Evolutionary conservation across 2,113 vertebrate species (phyloP).

Genomic region (Monopterus albus): DNA sequence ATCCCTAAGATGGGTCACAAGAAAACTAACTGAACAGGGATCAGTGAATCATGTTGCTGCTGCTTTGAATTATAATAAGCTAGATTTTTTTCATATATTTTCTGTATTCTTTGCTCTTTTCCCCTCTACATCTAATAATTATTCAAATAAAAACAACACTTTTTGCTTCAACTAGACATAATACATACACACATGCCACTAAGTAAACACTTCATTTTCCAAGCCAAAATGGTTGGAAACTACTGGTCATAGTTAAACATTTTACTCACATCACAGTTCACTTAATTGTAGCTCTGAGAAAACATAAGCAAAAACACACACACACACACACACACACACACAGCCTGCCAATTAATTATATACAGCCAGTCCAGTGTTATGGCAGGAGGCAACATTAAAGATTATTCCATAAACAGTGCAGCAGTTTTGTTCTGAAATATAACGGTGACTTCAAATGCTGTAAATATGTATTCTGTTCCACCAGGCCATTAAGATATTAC

Average conservation of each 20-base stretch:
- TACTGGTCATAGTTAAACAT: background rate
- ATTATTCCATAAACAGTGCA: conserved; percentile 42
- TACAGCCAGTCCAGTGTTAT: conserved; percentile 7
- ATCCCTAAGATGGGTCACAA: no score
- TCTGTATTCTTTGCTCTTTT: no score
- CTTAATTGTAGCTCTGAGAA: background rate
- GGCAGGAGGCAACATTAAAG: conserved; percentile 35
- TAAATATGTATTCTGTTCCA: conserved; percentile 24
- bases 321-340: background rate
- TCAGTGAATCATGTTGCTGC: no score
- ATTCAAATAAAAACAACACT: background rate
- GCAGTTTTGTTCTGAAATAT: conserved; percentile 45
- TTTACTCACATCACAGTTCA: background rate
- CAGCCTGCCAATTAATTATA: conserved; percentile 22
- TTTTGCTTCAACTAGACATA: no score
- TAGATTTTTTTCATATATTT: no score
- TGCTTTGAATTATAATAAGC: no score
- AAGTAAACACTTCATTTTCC: background rate
- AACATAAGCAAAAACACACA: background rate
- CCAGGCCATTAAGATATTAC: conserved; percentile 19
- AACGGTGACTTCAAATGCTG: conserved; percentile 21
- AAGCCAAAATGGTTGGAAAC: background rate
- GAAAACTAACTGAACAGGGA: no score
- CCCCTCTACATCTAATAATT: no score
- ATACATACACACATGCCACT: background rate